Base-by-base conservation (phyloP, 1,140 invertebrate genomes). In the Ceratina calcarata region DNA sequence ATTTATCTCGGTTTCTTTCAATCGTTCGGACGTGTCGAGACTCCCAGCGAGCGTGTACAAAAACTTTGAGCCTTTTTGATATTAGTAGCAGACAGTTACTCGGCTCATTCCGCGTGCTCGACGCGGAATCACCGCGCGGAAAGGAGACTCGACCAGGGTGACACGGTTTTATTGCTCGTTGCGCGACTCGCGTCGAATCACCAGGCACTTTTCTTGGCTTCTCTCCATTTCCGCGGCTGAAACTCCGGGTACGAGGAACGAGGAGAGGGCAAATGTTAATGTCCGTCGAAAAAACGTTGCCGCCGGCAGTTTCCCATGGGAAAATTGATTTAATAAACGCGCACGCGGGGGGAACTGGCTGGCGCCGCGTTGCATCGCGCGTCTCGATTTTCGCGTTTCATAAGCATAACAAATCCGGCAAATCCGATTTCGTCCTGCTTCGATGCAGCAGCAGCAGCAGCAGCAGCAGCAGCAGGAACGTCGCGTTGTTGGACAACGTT, bases 351-450 rank as follows among this genome's bases (percentile, higher is more conserved):
- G 45, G 13, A 2, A 66, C n/a, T 55, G 65, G 67, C n/a, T 45
- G 76, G 55, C 68, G 68, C 68, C 45, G 16, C 13, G 45, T 22
- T 62, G 51, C 49, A 13, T n/a, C 20, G 13, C 53, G 16, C 55
- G 68, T 78, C 68, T 78, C 69, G 76, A 72, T 78, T 78, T 72
- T 78, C 69, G 60, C 61, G 51, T 78, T 78, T 78, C 76, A 65
- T 57, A 67, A 71, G 76, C 76, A 78, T 64, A 78, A 71, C 58
- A 71, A 78, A 77, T 77, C 66, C 66, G 75, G 37, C 58, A 78
- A 78, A 78, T 78, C 49, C 51, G 76, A 78, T 78, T 78, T 78
- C 60, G 16, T 24, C 76, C 10, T 0, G 37, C 37, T 45, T 45
- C 37, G 37, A 45, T 45, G 10, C 37, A 45, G 37, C 37, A 6